Evolutionary conservation across 92 coral and sea anemone species (phyloP).

Genomic region (Palythoa caribaeorum): DNA sequence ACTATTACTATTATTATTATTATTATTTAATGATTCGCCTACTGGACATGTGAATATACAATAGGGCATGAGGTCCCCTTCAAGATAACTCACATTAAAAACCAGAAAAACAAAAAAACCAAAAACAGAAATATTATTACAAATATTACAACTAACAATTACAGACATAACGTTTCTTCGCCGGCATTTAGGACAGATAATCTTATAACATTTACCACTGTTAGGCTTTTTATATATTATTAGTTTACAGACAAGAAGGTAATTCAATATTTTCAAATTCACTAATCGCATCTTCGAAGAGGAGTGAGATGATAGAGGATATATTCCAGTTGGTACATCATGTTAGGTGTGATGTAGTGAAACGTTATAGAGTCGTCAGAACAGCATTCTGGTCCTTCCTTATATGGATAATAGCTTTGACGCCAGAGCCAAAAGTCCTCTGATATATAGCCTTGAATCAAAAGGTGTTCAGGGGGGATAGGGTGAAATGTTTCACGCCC

Average conservation of each 20-base stretch:
- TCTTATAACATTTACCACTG: too few relatives aligned
- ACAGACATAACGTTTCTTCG: too few relatives aligned
- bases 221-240: too few relatives aligned
- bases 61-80: too few relatives aligned
- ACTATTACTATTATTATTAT: too few relatives aligned
- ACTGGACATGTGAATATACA: too few relatives aligned
- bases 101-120: too few relatives aligned
- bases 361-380: conserved; percentile 90
- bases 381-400: conserved; percentile 98
- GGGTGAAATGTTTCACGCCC: conserved; percentile 94
- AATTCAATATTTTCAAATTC: neutral
- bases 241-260: neutral
- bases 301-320: conserved; percentile 81
- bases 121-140: too few relatives aligned
- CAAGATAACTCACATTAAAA: too few relatives aligned
- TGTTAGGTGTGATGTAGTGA: conserved; percentile 88
- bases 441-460: conserved; percentile 83
- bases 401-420: conserved; percentile 73
- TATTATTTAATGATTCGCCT: too few relatives aligned
- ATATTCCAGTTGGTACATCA: conserved; percentile 94
- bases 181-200: too few relatives aligned
- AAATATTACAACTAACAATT: too few relatives aligned
- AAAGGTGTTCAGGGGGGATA: conserved; percentile 93
- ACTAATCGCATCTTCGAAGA: conserved; percentile 13
- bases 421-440: conserved; percentile 85